Conservation (phyloP, 2,888 invertebrate species). For the Rhodophaea formosa region DNA sequence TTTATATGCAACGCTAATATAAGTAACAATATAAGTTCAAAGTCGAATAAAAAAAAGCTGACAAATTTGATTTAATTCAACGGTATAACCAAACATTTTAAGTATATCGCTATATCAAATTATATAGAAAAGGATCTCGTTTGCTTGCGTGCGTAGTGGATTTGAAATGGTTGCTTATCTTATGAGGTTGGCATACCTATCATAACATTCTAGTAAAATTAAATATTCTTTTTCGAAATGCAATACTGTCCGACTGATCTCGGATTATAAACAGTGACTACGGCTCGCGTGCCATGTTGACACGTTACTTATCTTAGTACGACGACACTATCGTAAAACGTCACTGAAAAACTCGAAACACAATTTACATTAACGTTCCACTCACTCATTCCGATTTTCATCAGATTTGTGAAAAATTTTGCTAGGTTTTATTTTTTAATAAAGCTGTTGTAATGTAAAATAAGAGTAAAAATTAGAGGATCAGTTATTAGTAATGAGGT, state of each 20-base stretch:
- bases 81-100: no score
- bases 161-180: neutral
- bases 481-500: no score
- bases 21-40: no score
- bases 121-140: no score
- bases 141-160: neutral
- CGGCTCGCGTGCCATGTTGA: constrained; percentile 2
- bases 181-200: neutral
- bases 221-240: neutral
- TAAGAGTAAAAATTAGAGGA: no score
- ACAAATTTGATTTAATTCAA: no score
- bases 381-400: neutral
- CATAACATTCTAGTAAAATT: neutral
- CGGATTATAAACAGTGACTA: neutral
- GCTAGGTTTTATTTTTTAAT: no score
- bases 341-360: neutral
- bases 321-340: neutral
- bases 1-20: no score
- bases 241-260: neutral
- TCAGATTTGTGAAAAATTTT: neutral
- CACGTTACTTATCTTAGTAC: neutral
- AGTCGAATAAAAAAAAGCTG: no score
- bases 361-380: neutral
- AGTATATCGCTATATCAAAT: no score
- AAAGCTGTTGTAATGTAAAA: no score